Evolutionary conservation across 2,888 invertebrate species (phyloP), one percentile per base, ranked within the genome.

Genomic region (Euplagia quadripunctaria): DNA sequence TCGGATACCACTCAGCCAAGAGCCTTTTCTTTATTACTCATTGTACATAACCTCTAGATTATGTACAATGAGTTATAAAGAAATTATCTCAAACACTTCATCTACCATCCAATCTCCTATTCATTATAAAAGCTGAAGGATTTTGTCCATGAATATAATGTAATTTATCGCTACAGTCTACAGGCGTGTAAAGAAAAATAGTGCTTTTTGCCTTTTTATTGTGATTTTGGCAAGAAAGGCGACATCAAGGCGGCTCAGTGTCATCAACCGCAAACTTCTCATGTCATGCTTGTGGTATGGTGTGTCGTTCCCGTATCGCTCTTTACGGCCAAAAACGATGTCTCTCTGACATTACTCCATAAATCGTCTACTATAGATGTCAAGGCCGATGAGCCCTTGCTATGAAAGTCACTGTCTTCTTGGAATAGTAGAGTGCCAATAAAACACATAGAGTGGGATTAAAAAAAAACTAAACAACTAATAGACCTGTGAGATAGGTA

Each of bases 91-190:
- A 63, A 4, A 42, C 41, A 42, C 20, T 55, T 68, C 17, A 14
- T 42, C 42, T 12, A 41, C 5, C 12, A n/a, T 1, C 64, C 20
- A 65, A 16, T 20, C 20, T 68, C n/a, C 12, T 55, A 55, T 42
- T 55, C 5, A 41, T 42, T 55, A 65, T 4, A 31, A 67, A 67
- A 52, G 31, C 49, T 20, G 42, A 51, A 63, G 51, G 61, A 51
- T 68, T 64, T 46, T 72, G 63, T 63, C 63, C 43, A 52, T 43
- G 52, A 68, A 63, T 61, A 51, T 72, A 71, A 63, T 51, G 43
- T 68, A 71, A 72, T 67, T 72, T 67, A 67, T 67, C 8, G 42
- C 52, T 63, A 72, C 63, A 64, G 43, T 72, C 63, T 52, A 68
- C 49, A 61, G 51, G 31, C 61, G 51, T 51, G 58, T 71, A 51